These are phyloP conservation scores for Grallaria varia DNA, from an alignment of 2,113 vertebrate genomes.

Conservation along the genomic window DNA sequence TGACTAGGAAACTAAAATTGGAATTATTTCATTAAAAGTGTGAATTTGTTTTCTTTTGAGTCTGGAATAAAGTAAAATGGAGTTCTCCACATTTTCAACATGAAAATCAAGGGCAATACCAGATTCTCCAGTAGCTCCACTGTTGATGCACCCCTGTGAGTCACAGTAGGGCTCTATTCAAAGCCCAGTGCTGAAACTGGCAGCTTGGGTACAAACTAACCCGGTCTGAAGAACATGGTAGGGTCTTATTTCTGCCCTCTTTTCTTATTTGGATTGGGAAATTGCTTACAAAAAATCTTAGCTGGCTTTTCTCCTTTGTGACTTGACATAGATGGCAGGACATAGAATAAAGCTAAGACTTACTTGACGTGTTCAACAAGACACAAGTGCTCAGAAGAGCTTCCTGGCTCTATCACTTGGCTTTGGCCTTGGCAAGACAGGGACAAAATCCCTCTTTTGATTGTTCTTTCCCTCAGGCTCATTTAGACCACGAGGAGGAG, in stretches of 20 bases:
- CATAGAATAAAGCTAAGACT: not conserved
- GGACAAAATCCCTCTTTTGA: not conserved
- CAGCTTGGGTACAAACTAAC: not conserved
- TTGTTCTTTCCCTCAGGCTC: not conserved
- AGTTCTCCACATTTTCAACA: not conserved
- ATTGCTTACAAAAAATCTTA: not conserved
- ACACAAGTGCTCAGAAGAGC: not conserved
- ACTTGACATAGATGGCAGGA: not conserved
- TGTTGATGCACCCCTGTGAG: not conserved
- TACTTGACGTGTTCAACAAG: not conserved
- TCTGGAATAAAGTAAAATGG: not conserved
- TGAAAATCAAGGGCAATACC: not conserved
- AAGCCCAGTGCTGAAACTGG: fast-evolving
- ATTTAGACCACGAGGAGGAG: not conserved
- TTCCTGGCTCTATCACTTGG: not conserved
- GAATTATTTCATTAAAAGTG: not conserved
- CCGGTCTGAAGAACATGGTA: not conserved
- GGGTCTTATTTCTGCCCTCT: not conserved
- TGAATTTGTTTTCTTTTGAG: not conserved
- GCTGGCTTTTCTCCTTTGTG: not conserved
- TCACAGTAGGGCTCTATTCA: not conserved
- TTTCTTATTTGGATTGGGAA: not conserved
- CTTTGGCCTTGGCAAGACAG: not conserved
- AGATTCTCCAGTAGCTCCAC: not conserved
- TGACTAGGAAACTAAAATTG: not conserved